Evolutionary conservation across 2,888 invertebrate genomes (phyloP), one percentile per base, ranked within the genome.

Genomic region (Phaedon cochleariae): DNA sequence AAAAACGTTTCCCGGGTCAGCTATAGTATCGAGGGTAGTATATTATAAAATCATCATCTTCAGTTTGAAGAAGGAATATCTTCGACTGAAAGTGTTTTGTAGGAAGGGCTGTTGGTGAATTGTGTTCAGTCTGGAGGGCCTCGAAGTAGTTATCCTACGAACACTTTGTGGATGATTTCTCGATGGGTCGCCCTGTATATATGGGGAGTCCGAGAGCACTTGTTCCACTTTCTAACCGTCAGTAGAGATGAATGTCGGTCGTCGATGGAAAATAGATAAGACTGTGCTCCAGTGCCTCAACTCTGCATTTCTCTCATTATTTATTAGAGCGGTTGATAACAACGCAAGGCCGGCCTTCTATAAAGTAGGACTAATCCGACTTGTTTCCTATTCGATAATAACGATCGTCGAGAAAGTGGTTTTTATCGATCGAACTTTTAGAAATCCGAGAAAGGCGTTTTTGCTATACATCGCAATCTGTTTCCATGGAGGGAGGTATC

Each of bases 181-280:
- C 4, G 26, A 26, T 26, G 26, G 41, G 4, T 15, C 41, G 3
- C 41, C 41, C 15, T 41, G 41, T 41, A 15, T 41, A 68, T 65
- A 63, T 61, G 65, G 58, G 59, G 67, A 65, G 57, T 64, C 62
- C 45, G 68, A 64, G 48, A 60, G 68, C 72, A 77, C 74, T 74
- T 78, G 78, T 77, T 76, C 79, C 73, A 79, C 77, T 79, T 79
- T 78, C 79, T 78, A 77, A 73, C 70, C 68, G 65, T 69, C 15
- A 7, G 9, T 2, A 41, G 41, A 70, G 59, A 74, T 59, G 75
- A 76, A 78, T 78, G 76, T 77, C 76, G 77, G 75, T 74, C 77
- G 73, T 54, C 65, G 71, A 76, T 75, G 75, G 74, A 74, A 75
- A 77, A 76, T 76, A 75, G 78, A 74, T 76, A 77, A 70, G 67